Percentiles rank a stretch among this genome's conserved stretches.
Evolutionary conservation across 2,113 vertebrate genomes (phyloP).

Genomic region (Oryctolagus cuniculus): DNA sequence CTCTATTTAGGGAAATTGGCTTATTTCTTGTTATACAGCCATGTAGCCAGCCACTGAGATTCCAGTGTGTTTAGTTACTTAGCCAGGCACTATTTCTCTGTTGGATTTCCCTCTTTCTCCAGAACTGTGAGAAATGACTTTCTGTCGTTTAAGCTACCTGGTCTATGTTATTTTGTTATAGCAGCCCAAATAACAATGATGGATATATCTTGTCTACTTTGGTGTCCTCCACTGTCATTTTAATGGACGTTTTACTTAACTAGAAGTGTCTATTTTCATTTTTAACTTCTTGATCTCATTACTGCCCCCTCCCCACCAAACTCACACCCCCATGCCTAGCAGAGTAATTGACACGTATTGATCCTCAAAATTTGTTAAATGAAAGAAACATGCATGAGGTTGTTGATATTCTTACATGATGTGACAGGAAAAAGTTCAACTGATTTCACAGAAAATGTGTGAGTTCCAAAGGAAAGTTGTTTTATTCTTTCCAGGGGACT

Average conservation of each 20-base stretch:
- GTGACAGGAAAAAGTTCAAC: background rate
- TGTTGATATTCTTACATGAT: background rate
- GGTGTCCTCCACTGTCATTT: background rate
- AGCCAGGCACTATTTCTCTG: background rate
- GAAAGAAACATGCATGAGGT: background rate
- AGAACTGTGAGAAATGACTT: too few species aligned
- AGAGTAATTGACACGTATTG: background rate
- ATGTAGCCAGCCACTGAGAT: background rate
- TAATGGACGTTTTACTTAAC: slow-evolving; percentile 5
- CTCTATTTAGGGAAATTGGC: background rate
- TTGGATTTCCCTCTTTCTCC: background rate
- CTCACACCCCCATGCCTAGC: background rate
- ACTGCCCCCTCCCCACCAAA: background rate
- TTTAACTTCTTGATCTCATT: background rate
- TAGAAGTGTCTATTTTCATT: background rate
- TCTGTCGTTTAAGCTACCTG: too few species aligned
- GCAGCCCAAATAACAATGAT: too few species aligned
- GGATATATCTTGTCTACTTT: background rate
- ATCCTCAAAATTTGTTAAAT: slow-evolving; percentile 21
- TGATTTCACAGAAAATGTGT: background rate
- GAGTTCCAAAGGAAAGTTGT: background rate
- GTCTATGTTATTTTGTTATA: too few species aligned
- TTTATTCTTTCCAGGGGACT: background rate
- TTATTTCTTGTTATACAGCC: background rate
- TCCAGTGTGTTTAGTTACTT: background rate